Conservation (phyloP, 2,113 vertebrate species). For the Tenrec ecaudatus region DNA sequence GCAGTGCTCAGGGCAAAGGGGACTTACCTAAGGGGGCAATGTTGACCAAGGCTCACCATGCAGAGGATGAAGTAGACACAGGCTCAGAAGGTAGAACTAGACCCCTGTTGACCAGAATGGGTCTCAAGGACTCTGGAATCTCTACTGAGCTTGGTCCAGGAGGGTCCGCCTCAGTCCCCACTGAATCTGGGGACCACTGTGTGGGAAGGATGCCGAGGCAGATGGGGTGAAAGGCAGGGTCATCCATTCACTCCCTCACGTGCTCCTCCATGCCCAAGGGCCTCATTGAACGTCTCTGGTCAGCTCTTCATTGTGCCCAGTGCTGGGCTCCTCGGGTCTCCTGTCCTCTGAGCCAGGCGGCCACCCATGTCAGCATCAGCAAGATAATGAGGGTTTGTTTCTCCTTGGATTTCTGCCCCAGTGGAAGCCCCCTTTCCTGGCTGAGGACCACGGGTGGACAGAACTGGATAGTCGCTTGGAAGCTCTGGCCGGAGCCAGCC, state of each 20-base stretch:
- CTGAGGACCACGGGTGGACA: neutral
- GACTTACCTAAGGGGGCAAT: neutral
- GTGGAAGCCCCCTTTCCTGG: neutral
- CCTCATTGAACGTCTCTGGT: rapidly evolving
- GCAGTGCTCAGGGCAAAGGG: neutral
- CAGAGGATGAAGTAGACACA: rapidly evolving
- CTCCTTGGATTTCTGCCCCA: neutral
- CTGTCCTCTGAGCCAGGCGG: neutral
- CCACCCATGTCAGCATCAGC: neutral
- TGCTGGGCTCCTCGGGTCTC: neutral
- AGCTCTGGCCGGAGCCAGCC: neutral
- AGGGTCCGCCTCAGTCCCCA: neutral
- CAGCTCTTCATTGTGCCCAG: rapidly evolving
- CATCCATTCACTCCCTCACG: neutral
- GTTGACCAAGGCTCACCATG: neutral
- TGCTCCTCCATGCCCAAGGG: neutral
- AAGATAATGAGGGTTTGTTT: neutral
- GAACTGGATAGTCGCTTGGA: no score
- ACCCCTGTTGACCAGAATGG: neutral
- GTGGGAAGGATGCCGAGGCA: neutral
- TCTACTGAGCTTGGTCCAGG: neutral
- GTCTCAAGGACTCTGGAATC: neutral
- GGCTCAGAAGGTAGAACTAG: neutral
- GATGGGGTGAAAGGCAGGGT: no score
- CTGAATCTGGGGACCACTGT: neutral